Percentiles rank a stretch among this genome's conserved stretches.
phyloP scores from a whole-genome alignment of 2,888 invertebrate species.

The Hyposoter didymator region DNA sequence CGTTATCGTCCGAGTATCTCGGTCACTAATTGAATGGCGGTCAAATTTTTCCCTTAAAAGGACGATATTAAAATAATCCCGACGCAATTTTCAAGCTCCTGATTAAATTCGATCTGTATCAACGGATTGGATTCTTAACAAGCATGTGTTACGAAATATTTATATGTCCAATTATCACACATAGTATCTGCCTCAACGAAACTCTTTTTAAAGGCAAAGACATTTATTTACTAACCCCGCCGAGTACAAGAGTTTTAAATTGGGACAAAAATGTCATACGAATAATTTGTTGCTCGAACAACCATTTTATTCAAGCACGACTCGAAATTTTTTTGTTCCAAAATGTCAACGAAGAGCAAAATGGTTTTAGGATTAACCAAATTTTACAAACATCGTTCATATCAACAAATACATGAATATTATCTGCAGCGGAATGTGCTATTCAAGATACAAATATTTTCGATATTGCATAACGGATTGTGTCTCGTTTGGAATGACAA shows the following conservation, averaged over 20 bases:
- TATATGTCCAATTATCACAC: neutral
- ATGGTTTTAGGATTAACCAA: neutral
- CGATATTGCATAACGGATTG: neutral
- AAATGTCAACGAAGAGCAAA: no score
- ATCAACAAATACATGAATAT: neutral
- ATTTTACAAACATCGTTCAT: neutral
- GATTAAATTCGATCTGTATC: neutral
- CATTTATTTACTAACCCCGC: neutral
- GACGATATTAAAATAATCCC: constrained; percentile 4
- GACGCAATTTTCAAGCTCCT: neutral
- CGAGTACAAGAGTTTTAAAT: neutral
- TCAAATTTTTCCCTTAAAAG: constrained; percentile 4
- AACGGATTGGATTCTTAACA: neutral
- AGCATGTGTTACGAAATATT: neutral
- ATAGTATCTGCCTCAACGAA: neutral
- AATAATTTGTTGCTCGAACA: neutral
- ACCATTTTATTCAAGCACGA: neutral
- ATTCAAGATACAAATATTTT: neutral
- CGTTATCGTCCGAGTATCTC: constrained; percentile 52
- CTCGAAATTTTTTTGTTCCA: no score
- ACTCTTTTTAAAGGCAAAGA: neutral
- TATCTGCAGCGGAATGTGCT: neutral
- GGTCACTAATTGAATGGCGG: constrained; percentile 53
- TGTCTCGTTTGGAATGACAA: neutral
- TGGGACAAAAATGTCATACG: neutral